Evolutionary conservation across 2,797 vertebrate genomes (phyloP), one percentile per base, ranked within the genome.

Genomic region (Diplodus puntazzo): DNA sequence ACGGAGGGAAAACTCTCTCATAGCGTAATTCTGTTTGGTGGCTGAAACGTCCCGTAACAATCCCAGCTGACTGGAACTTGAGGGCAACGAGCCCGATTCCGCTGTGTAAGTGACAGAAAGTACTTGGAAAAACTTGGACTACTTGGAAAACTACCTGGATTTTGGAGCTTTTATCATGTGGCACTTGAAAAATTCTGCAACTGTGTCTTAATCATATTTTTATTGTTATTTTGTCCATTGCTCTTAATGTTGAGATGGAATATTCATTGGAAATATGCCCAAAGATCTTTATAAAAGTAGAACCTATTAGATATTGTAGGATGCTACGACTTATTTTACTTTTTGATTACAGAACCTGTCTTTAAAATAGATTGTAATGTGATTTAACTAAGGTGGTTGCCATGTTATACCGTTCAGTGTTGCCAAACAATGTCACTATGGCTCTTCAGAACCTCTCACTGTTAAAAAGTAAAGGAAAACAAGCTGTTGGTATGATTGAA

Each of bases 1-100:
- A 16, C 16, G 25, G 45, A 53, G 18, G 72, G 42, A 27, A 80
- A 80, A 66, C 71, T 12, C 42, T 34, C 3, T 34, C 7, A 59
- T 60, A 63, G 46, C 5, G 27, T 48, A 9, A 69, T 72, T 59
- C 75, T 57, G 6, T 27, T 43, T 5, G 8, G 45, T 11, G 58
- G 39, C 66, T 64, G 18, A 72, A 68, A 72, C 43, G 1, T 54
- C 43, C 23, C 0, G 11, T 43, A 52, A 27, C 49, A 30, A 14
- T 52, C 60, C 3, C 23, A 53, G 25, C 58, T 46, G 21, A 11
- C 53, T 27, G 48, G 17, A 76, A 45, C 53, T 49, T 39, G 8
- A 23, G 16, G 6, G 18, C 48, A 48, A 27, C 55, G 20, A 67
- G 13, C n/a, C 16, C 12, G 7, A 34, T 17, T 30, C 20, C 30